These are phyloP conservation scores for Erinaceus europaeus DNA, from an alignment of 2,113 vertebrate species.

Conservation along the genomic window DNA sequence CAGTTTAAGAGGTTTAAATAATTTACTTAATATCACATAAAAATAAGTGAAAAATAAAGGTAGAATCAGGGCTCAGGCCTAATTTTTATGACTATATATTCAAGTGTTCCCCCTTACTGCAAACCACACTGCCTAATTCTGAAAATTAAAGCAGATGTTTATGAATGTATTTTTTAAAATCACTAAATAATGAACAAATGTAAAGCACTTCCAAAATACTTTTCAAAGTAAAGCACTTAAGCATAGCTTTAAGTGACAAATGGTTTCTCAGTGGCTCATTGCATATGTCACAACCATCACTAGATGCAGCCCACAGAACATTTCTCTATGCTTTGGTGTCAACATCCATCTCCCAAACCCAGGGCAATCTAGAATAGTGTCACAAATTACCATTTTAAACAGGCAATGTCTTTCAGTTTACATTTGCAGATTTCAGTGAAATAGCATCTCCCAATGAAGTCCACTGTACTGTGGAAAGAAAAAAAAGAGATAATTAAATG, in stretches of 20 bases:
- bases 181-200: conserved; percentile 43
- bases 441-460: conserved; percentile 96
- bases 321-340: conserved; percentile 28
- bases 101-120: not conserved
- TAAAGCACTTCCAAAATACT: conserved; percentile 8
- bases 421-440: conserved; percentile 95
- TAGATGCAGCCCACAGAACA: not conserved
- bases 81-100: conserved; percentile 30
- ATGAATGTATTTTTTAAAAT: conserved; percentile 12
- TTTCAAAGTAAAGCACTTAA: not conserved
- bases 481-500: not conserved
- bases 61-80: not conserved
- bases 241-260: conserved; percentile 40
- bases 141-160: conserved; percentile 36
- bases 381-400: conserved; percentile 92
- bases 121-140: conserved; percentile 4
- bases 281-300: conserved; percentile 2
- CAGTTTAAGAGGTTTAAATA: not conserved
- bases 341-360: conserved; percentile 38
- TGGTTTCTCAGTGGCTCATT: conserved; percentile 40
- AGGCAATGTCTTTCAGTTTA: conserved; percentile 95
- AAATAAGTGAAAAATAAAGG: not conserved
- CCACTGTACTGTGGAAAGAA: conserved; percentile 86
- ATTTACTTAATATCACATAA: not conserved
- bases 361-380: not conserved